A percentile compares a stretch with the other conserved stretches of the same genome.
These are phyloP conservation scores for Corvus hawaiiensis DNA, from an alignment of 2,113 vertebrate species.

Conservation along the genomic window DNA sequence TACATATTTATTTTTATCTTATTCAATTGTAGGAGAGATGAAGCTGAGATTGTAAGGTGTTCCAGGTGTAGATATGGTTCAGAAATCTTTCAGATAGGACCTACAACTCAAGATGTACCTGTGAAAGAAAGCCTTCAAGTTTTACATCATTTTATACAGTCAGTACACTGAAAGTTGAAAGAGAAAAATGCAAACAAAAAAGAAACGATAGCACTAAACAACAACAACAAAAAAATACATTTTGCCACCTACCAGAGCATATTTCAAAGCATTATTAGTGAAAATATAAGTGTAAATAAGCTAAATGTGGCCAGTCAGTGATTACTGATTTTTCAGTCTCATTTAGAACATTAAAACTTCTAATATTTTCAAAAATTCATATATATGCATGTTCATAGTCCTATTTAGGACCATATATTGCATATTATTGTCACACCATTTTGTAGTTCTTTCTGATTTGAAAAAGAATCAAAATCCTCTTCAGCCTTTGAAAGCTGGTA, in stretches of 20 bases:
- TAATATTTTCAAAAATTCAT: background rate
- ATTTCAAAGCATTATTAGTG: background rate
- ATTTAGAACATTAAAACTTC: background rate
- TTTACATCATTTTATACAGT: background rate
- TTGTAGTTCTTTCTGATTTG: background rate
- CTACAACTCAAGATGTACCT: background rate
- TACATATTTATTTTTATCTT: constrained; percentile 27
- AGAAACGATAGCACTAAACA: fast-evolving
- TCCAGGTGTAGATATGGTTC: background rate
- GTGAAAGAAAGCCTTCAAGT: background rate
- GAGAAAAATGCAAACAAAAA: background rate
- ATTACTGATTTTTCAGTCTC: background rate
- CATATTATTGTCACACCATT: background rate
- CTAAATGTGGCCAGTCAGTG: background rate
- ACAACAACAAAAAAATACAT: background rate
- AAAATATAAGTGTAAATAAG: background rate
- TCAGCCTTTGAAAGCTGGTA: background rate
- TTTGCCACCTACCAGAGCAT: background rate
- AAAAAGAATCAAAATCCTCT: background rate
- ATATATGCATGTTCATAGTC: background rate
- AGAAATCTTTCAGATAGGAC: background rate
- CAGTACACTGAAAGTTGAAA: background rate
- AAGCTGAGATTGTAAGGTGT: background rate
- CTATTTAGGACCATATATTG: background rate
- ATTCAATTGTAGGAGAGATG: background rate